A percentile compares a stretch with the other conserved stretches of the same genome.
These are phyloP conservation scores for Nothura maculosa DNA, from an alignment of 2,797 vertebrate genomes.

Conservation along the genomic window DNA sequence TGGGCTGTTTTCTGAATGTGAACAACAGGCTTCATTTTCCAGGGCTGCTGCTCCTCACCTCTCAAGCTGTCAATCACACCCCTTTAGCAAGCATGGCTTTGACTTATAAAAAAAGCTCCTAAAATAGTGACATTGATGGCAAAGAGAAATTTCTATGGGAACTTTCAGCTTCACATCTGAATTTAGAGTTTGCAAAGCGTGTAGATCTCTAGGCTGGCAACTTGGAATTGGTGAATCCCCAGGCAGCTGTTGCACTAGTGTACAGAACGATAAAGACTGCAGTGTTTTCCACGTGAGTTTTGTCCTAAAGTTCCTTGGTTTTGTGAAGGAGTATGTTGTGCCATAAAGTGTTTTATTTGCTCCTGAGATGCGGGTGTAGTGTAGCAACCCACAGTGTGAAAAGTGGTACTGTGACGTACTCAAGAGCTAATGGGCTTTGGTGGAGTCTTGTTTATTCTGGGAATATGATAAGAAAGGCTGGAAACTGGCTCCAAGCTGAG, in stretches of 20 bases:
- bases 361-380: neutral
- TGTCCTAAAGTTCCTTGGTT: neutral
- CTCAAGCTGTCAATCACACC: conserved; percentile 41
- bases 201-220: neutral
- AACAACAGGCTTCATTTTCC: conserved; percentile 6
- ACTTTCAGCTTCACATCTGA: neutral
- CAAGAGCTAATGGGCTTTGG: neutral
- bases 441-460: neutral
- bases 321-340: neutral
- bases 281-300: neutral
- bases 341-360: fast-evolving
- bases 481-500: neutral
- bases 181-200: neutral
- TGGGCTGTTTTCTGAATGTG: neutral
- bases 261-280: neutral
- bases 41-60: conserved; percentile 29
- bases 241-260: neutral
- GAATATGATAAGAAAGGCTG: neutral
- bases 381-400: neutral
- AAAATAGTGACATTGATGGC: conserved; percentile 29
- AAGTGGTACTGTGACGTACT: neutral
- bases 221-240: neutral
- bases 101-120: neutral
- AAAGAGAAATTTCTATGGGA: conserved; percentile 24
- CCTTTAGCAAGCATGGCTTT: neutral